Base-by-base conservation (phyloP, 2,888 invertebrate genomes). In the Spatulosminthurus flaviceps region DNA sequence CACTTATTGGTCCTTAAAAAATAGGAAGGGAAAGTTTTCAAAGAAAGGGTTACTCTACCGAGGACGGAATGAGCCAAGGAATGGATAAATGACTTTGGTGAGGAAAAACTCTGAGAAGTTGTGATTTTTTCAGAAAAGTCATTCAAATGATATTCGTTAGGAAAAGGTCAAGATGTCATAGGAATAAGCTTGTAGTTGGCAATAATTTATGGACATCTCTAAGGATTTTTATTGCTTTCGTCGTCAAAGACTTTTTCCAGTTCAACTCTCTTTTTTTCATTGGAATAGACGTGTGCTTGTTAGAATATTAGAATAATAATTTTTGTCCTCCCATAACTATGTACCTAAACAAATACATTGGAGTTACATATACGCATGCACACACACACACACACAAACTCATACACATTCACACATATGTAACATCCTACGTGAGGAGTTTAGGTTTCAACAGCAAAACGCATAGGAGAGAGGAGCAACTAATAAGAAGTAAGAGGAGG, bases 201-300 rank as follows among this genome's bases (percentile, higher is more conserved):
- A 60, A 61, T 73, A 73, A 73, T 61, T 73, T 73, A 61, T 73
- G 73, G 73, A 73, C 28, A 60, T 73, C 60, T 73, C 29, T 73
- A 9, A 73, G 61, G 61, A 73, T 73, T 73, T 73, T 73, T 73
- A 73, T 73, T 73, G 73, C 73, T 73, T 73, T 51, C 43, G 72
- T 72, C 72, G 72, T 72, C 73, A 73, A 73, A 28, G 60, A 29
- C 43, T 60, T 73, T 73, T 73, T 60, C 73, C 73, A 73, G 41
- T 64, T 64, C 64, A 64, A 64, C 64, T 26, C 11, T 26, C 24
- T 26, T 64, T 64, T 26, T 64, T 64, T 24, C 64, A 22, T 64
- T 24, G 21, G 26, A 64, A 64, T 24, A 64, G 64, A 64, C 26
- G 64, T 64, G 64, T 64, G 64, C 64, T 64, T 64, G 22, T 64